A percentile compares a stretch with the other conserved stretches of the same genome.
Evolutionary conservation across 1,140 invertebrate species (phyloP).

Genomic region (Tetragonula clypearis): DNA sequence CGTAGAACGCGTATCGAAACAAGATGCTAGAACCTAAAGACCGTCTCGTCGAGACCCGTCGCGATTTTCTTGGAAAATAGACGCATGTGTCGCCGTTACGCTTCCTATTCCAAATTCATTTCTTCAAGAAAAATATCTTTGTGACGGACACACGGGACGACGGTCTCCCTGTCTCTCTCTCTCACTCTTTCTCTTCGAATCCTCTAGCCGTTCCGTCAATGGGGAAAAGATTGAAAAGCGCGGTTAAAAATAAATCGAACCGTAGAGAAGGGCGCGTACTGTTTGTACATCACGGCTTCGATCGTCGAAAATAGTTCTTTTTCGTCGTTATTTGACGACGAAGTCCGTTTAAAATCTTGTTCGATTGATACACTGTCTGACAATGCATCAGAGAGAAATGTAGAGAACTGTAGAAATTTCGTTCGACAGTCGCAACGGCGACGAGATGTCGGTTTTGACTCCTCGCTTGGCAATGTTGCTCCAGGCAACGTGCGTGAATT

Average conservation of each 20-base stretch:
- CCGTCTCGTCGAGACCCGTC: not conserved
- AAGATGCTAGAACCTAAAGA: too few relatives aligned
- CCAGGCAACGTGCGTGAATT: not conserved
- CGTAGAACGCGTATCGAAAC: not conserved
- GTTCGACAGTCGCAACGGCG: not conserved
- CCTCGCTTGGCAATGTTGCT: not conserved
- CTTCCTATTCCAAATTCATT: not conserved
- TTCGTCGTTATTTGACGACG: not conserved
- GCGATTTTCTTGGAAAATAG: slow-evolving; percentile 13
- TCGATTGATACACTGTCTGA: not conserved
- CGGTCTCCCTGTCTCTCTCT: not conserved
- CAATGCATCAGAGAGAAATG: not conserved
- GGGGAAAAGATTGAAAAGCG: not conserved
- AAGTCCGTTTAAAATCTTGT: not conserved
- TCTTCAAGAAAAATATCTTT: slow-evolving; percentile 24
- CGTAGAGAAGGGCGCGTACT: slow-evolving; percentile 12
- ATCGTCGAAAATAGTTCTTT: not conserved
- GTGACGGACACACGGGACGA: slow-evolving; percentile 16
- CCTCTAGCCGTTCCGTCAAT: not conserved
- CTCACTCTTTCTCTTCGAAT: not conserved
- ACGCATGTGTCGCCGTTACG: not conserved
- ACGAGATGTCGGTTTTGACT: not conserved
- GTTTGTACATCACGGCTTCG: not conserved
- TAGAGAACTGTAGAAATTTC: not conserved
- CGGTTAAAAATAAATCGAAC: slow-evolving; percentile 3